Evolutionary conservation across 1,140 invertebrate genomes (phyloP).

Genomic region (Diachasma alloeum): DNA sequence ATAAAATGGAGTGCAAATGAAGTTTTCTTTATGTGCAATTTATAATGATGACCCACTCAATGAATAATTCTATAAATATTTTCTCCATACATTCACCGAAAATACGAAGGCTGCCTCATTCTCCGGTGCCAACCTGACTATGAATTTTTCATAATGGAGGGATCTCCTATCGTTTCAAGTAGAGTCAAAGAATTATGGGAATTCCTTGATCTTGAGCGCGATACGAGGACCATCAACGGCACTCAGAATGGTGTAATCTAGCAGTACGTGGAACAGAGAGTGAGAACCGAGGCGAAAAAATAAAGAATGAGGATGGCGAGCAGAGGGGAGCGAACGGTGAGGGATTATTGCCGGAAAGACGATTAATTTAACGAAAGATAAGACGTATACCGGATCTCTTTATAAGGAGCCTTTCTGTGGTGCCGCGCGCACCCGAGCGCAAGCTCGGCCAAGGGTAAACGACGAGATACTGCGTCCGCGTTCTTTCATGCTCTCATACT

Average conservation of each 20-base stretch:
- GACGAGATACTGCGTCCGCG: slow-evolving; percentile 9
- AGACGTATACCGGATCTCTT: slow-evolving; percentile 23
- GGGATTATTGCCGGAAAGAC: slow-evolving; percentile 35
- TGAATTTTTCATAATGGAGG: slow-evolving; percentile 5
- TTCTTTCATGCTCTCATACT: slow-evolving; percentile 4
- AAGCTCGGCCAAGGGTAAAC: slow-evolving; percentile 14
- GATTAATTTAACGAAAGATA: slow-evolving; percentile 36
- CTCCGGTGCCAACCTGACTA: not conserved
- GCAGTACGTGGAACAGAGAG: not conserved
- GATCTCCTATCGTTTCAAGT: not conserved
- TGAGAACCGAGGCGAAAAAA: not conserved
- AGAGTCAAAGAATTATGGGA: not conserved
- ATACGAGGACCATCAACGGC: not conserved
- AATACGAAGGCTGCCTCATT: not conserved
- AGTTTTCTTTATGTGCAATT: too few species aligned
- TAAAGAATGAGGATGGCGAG: not conserved
- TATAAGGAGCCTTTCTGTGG: slow-evolving; percentile 5
- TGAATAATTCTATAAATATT: not conserved
- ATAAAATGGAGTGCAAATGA: too few species aligned
- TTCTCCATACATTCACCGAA: not conserved
- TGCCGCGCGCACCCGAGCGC: not conserved
- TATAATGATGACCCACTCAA: not conserved
- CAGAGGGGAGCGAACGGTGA: slow-evolving; percentile 5
- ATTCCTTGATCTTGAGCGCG: not conserved
- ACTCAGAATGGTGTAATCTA: not conserved